A percentile compares a stretch with the other conserved stretches of the same genome.
phyloP scores from a whole-genome alignment of 1,140 invertebrate genomes.

The Caerostris darwini region DNA sequence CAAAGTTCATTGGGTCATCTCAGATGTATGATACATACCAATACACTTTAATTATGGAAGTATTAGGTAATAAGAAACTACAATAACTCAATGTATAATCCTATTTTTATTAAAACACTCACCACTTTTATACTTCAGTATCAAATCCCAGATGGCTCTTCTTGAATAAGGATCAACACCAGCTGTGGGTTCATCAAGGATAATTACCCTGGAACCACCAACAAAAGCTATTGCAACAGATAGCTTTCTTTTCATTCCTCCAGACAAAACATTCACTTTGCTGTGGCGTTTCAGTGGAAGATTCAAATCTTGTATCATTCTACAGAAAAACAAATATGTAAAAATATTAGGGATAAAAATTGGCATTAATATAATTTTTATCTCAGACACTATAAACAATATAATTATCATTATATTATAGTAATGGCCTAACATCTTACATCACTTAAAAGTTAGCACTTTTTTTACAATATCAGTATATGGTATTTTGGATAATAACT shows the following conservation, averaged over 20 bases:
- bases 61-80: too few species aligned
- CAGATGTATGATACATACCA: neutral
- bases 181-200: conserved; percentile 82
- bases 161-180: conserved; percentile 85
- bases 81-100: too few species aligned
- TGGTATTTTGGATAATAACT: too few species aligned
- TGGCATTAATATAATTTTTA: too few species aligned
- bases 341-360: neutral
- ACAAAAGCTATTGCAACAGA: conserved; percentile 84
- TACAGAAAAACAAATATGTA: conserved; percentile 63
- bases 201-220: conserved; percentile 82
- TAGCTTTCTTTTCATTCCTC: conserved; percentile 84
- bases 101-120: neutral
- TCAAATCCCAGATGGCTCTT: conserved; percentile 85
- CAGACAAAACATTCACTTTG: conserved; percentile 81
- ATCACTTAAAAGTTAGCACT: too few species aligned
- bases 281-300: conserved; percentile 84
- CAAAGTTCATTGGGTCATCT: conserved; percentile 68
- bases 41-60: too few species aligned
- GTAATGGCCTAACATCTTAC: too few species aligned
- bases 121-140: conserved; percentile 80
- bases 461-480: too few species aligned
- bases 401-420: too few species aligned
- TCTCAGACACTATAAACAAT: too few species aligned
- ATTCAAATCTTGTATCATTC: conserved; percentile 83